Percentiles rank a stretch among this genome's conserved stretches.
Evolutionary conservation across 1,140 invertebrate species (phyloP).

Genomic region (Macrosteles quadrilineatus): DNA sequence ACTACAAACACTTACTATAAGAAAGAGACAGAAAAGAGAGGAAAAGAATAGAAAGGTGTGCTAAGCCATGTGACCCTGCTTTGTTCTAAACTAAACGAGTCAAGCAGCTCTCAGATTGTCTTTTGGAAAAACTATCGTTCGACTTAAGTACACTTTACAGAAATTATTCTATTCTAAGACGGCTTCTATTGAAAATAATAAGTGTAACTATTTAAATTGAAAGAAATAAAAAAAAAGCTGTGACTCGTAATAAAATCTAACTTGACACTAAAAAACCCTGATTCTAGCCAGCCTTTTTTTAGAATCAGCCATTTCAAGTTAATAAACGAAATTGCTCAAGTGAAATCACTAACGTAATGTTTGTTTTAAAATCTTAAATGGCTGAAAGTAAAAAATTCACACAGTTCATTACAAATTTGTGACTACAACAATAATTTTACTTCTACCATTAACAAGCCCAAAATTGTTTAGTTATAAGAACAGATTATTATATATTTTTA

Average conservation of each 20-base stretch:
- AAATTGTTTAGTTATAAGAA: no score
- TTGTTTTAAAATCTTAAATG: no score
- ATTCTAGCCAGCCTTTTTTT: conserved; percentile 5
- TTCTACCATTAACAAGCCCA: no score
- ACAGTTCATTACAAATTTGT: no score
- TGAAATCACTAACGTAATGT: no score
- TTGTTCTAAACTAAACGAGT: conserved; percentile 28
- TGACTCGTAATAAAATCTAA: conserved; percentile 42
- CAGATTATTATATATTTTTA: no score
- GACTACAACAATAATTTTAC: no score
- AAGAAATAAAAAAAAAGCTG: conserved; percentile 37
- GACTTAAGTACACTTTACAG: no score
- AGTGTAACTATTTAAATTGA: conserved; percentile 20
- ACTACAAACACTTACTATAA: conserved; percentile 36
- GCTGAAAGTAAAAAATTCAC: no score
- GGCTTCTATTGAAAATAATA: conserved; percentile 39
- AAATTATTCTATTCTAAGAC: conserved; percentile 13
- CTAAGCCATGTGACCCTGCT: conserved; percentile 45
- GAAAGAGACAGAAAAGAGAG: conserved; percentile 32
- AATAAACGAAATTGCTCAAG: no score
- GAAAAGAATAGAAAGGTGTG: conserved; percentile 38
- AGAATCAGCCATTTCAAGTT: no score
- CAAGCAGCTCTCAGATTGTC: conserved; percentile 32
- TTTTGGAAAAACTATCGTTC: no score
- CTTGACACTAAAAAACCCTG: background rate